phyloP scores from a whole-genome alignment of 1,140 invertebrate genomes.

The Phocides pigmalion region DNA sequence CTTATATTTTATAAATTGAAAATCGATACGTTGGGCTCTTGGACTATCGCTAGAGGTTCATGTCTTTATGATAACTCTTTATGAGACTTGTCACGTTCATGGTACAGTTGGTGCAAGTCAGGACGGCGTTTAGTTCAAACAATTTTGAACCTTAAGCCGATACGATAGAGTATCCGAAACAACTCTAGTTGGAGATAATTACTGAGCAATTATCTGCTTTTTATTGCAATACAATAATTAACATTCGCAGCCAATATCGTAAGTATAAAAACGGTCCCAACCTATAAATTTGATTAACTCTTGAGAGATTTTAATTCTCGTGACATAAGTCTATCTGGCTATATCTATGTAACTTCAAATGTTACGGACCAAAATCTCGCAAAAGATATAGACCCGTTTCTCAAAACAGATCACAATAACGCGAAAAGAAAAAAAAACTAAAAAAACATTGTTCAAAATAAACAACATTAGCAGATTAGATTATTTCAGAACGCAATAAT shows the following conservation, averaged over 20 bases:
- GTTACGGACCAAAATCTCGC: too few relatives aligned
- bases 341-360: too few relatives aligned
- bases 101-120: slow-evolving; percentile 7
- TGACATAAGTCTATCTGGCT: too few relatives aligned
- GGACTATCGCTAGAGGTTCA: not conserved
- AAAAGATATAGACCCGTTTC: too few relatives aligned
- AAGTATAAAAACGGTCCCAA: not conserved
- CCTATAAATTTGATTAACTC: too few relatives aligned
- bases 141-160: not conserved
- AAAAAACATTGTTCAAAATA: too few relatives aligned
- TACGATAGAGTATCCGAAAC: not conserved
- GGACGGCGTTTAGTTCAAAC: not conserved
- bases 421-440: too few relatives aligned
- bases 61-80: not conserved
- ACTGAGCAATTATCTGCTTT: not conserved
- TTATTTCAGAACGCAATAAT: too few relatives aligned
- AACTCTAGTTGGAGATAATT: not conserved
- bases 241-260: not conserved
- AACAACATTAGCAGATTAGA: too few relatives aligned
- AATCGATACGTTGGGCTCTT: not conserved
- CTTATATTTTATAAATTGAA: too few relatives aligned
- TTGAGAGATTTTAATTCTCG: too few relatives aligned
- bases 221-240: not conserved
- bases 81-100: slow-evolving; percentile 12
- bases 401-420: too few relatives aligned